A percentile compares a stretch with the other conserved stretches of the same genome.
Evolutionary conservation across 2,797 vertebrate genomes (phyloP).

Genomic region (Percopsis omiscomaycus): DNA sequence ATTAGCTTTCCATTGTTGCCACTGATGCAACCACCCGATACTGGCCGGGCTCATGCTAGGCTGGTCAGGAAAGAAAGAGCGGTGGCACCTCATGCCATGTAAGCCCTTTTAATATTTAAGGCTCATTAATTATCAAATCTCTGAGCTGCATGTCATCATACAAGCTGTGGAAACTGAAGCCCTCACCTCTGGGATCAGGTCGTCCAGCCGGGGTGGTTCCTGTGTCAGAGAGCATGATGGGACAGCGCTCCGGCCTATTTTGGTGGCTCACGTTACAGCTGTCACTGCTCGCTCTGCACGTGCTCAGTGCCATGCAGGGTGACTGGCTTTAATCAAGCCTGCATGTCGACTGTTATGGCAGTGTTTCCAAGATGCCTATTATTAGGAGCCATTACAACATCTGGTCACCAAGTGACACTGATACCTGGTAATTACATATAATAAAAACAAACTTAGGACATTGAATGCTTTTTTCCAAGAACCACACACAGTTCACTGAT

Average conservation of each 20-base stretch:
- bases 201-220: slow-evolving; percentile 48
- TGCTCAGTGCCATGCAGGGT: background rate
- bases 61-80: slow-evolving; percentile 53
- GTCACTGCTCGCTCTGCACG: slow-evolving; percentile 21
- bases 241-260: slow-evolving; percentile 26
- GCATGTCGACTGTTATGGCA: background rate
- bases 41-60: slow-evolving; percentile 24
- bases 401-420: slow-evolving; percentile 19
- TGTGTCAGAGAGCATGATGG: slow-evolving; percentile 64
- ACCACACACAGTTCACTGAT: slow-evolving; percentile 3
- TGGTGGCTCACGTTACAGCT: slow-evolving; percentile 46
- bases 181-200: slow-evolving; percentile 39
- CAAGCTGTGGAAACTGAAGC: slow-evolving; percentile 63
- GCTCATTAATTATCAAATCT: slow-evolving; percentile 64
- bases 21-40: slow-evolving; percentile 65
- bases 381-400: slow-evolving; percentile 35
- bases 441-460: slow-evolving; percentile 8
- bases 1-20: slow-evolving; percentile 69
- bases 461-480: slow-evolving; percentile 21
- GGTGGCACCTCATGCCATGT: slow-evolving; percentile 59
- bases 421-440: slow-evolving; percentile 25
- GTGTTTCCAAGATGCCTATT: background rate
- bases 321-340: background rate
- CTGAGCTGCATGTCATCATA: slow-evolving; percentile 56
- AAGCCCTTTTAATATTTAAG: slow-evolving; percentile 68